A percentile compares a stretch with the other conserved stretches of the same genome.
phyloP scores from a whole-genome alignment of 2,888 invertebrate genomes.

The Diaperis boleti region DNA sequence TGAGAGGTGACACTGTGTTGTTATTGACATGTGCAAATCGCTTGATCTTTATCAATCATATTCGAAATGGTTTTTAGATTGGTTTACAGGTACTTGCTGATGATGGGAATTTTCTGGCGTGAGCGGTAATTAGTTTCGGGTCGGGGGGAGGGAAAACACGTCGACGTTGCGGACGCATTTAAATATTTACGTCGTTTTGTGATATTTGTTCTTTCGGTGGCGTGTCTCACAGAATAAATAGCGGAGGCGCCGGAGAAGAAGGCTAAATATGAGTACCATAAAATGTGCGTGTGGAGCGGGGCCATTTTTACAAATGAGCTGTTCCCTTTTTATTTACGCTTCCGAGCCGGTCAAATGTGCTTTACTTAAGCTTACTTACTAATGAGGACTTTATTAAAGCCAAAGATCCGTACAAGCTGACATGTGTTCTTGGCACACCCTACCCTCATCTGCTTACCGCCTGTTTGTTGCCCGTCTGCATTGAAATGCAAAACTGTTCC shows the following conservation, averaged over 20 bases:
- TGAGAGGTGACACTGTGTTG: conserved; percentile 43
- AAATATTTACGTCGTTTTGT: conserved; percentile 8
- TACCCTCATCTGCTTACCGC: background rate
- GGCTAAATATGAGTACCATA: no score
- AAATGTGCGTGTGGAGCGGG: no score
- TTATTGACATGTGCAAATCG: conserved; percentile 49
- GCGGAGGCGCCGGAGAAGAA: conserved; percentile 1
- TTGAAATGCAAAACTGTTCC: conserved; percentile 40
- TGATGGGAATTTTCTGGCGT: background rate
- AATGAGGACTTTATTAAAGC: no score
- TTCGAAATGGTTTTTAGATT: conserved; percentile 28
- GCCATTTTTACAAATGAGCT: no score
- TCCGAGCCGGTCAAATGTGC: no score
- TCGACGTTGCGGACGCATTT: background rate
- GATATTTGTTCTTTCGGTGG: background rate
- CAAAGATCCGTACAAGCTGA: no score
- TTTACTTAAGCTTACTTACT: no score
- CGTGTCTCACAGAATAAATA: conserved; percentile 1
- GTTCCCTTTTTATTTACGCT: no score
- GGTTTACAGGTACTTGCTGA: background rate
- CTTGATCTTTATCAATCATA: conserved; percentile 49
- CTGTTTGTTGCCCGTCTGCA: conserved; percentile 29
- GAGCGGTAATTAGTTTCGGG: background rate
- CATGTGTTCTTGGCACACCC: background rate
- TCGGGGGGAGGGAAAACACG: background rate